phyloP scores from a whole-genome alignment of 2,888 invertebrate genomes.

The Hesperia comma region DNA sequence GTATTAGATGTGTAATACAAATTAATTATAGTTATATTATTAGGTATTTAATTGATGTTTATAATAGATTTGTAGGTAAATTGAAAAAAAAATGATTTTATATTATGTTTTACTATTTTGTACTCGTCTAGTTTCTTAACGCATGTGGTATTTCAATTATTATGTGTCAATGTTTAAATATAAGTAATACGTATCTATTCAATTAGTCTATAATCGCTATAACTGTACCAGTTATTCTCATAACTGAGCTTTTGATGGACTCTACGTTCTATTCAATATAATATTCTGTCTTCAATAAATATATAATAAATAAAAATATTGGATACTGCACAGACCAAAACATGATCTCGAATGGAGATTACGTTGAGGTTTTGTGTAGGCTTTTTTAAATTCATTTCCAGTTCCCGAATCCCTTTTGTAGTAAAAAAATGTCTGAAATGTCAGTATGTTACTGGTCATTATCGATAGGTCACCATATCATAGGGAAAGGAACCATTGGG shows the following conservation, averaged over 20 bases:
- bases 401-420: no score
- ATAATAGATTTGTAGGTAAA: conserved; percentile 59
- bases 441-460: no score
- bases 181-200: conserved; percentile 59
- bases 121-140: conserved; percentile 54
- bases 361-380: conserved; percentile 10
- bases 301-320: conserved; percentile 50
- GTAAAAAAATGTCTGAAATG: no score
- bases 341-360: conserved; percentile 13
- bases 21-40: conserved; percentile 60
- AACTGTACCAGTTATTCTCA: conserved; percentile 61
- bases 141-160: conserved; percentile 71
- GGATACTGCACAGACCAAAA: conserved; percentile 19
- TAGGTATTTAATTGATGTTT: conserved; percentile 65
- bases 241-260: conserved; percentile 71
- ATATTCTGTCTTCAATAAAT: conserved; percentile 77
- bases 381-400: conserved; percentile 16
- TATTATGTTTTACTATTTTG: conserved; percentile 55
- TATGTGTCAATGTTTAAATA: conserved; percentile 69
- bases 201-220: conserved; percentile 71
- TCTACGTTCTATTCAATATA: conserved; percentile 72
- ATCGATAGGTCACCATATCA: no score
- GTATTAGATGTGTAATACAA: conserved; percentile 57
- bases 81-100: conserved; percentile 45
- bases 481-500: no score